Conservation (phyloP, 2,797 vertebrate genomes). For the Pterois miles region DNA sequence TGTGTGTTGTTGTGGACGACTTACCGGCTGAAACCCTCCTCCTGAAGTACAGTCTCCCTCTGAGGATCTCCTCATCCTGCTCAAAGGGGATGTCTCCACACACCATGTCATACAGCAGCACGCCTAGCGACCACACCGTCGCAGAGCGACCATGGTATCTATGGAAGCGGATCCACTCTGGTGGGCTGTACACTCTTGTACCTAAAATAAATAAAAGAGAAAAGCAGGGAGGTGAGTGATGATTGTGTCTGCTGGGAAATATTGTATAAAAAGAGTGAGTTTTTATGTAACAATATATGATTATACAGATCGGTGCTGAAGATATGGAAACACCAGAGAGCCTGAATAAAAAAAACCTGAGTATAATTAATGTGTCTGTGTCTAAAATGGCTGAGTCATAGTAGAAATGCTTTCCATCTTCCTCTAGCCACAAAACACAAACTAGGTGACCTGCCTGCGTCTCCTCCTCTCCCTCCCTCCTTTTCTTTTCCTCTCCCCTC, state of each 20-base stretch:
- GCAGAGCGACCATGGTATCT: slow-evolving; percentile 97
- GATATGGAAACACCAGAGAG: not conserved
- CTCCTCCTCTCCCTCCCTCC: slow-evolving; percentile 10
- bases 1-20: slow-evolving; percentile 26
- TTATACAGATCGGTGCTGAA: not conserved
- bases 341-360: not conserved
- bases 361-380: slow-evolving; percentile 22
- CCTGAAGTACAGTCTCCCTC: slow-evolving; percentile 93
- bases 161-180: slow-evolving; percentile 97
- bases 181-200: slow-evolving; percentile 97
- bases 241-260: not conserved
- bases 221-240: not conserved
- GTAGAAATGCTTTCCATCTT: slow-evolving; percentile 67
- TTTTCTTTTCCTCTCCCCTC: slow-evolving; percentile 11
- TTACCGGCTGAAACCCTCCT: slow-evolving; percentile 92
- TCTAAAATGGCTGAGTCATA: slow-evolving; percentile 68
- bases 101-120: slow-evolving; percentile 97
- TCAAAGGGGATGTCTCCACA: slow-evolving; percentile 98
- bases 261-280: not conserved
- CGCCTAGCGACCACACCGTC: slow-evolving; percentile 96
- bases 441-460: slow-evolving; percentile 53
- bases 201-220: slow-evolving; percentile 74
- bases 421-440: slow-evolving; percentile 61
- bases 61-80: slow-evolving; percentile 96
- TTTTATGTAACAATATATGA: not conserved